A percentile compares a stretch with the other conserved stretches of the same genome.
These are phyloP conservation scores for Agrochola lota DNA, from an alignment of 2,888 invertebrate genomes.

Conservation along the genomic window DNA sequence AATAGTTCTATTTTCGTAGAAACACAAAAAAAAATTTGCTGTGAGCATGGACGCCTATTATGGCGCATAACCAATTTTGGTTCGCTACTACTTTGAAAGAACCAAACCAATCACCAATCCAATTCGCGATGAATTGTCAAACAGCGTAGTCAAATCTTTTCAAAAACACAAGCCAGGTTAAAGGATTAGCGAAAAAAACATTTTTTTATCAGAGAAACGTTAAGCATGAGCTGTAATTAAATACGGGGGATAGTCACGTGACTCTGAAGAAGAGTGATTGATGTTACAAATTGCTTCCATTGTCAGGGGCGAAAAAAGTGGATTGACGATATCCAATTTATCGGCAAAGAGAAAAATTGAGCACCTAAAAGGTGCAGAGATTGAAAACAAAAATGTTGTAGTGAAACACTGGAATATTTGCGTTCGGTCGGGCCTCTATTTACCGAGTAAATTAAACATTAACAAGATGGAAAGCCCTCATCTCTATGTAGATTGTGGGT, in stretches of 20 bases:
- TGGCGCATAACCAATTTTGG: slow-evolving; percentile 46
- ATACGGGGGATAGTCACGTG: slow-evolving; percentile 46
- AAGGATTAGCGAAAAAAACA: slow-evolving; percentile 1
- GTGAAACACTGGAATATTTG: slow-evolving; percentile 42
- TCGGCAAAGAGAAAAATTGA: slow-evolving; percentile 66
- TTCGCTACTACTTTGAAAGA: slow-evolving; percentile 43
- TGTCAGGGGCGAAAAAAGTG: slow-evolving; percentile 69
- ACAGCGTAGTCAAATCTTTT: slow-evolving; percentile 35
- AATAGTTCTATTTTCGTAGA: slow-evolving; percentile 38
- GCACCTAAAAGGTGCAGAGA: slow-evolving; percentile 54
- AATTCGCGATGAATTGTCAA: slow-evolving; percentile 34
- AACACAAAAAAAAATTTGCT: slow-evolving; percentile 36
- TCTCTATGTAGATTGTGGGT: slow-evolving; percentile 69
- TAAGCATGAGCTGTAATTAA: slow-evolving; percentile 45
- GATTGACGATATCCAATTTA: slow-evolving; percentile 73
- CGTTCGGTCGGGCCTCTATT: slow-evolving; percentile 55
- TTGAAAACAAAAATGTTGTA: slow-evolving; percentile 56
- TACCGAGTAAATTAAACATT: slow-evolving; percentile 62
- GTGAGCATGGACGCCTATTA: slow-evolving; percentile 34
- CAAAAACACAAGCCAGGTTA: slow-evolving; percentile 24
- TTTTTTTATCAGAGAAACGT: slow-evolving; percentile 1
- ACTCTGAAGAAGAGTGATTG: slow-evolving; percentile 53
- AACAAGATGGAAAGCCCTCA: slow-evolving; percentile 63
- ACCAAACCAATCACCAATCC: slow-evolving; percentile 39
- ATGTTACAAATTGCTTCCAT: slow-evolving; percentile 75